phyloP scores from a whole-genome alignment of 2,797 vertebrate species.

The Acrossocheilus wenchowensis region DNA sequence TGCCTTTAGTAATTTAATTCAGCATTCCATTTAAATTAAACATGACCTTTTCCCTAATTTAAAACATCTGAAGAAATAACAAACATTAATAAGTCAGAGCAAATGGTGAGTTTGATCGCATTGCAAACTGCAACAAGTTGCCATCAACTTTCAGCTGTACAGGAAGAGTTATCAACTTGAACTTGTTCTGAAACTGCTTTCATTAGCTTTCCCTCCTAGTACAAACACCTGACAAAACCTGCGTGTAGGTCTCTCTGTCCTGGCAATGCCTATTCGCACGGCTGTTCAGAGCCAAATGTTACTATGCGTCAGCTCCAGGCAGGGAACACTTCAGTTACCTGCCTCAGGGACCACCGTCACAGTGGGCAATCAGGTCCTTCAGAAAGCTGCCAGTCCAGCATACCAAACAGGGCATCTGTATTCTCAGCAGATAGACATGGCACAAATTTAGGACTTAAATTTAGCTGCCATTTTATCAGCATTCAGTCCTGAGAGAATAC shows the following conservation, averaged over 20 bases:
- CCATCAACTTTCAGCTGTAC: background rate
- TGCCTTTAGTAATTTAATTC: conserved; percentile 15
- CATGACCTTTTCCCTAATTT: background rate
- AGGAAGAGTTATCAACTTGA: background rate
- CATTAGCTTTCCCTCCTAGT: background rate
- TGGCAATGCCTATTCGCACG: background rate
- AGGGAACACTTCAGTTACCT: conserved; percentile 57
- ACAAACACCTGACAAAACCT: conserved; percentile 21
- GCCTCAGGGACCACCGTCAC: conserved; percentile 64
- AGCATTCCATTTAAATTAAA: background rate
- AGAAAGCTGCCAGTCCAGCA: conserved; percentile 17
- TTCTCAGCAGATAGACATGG: conserved; percentile 21
- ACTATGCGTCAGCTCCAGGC: conserved; percentile 23
- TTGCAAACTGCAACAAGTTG: background rate
- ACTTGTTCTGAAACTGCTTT: background rate
- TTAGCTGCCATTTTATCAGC: conserved; percentile 10
- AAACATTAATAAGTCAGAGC: background rate
- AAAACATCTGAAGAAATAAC: background rate
- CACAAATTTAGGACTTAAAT: conserved; percentile 11
- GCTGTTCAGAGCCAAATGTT: conserved; percentile 24
- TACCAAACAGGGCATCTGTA: conserved; percentile 30
- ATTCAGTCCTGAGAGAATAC: background rate
- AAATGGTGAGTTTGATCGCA: background rate
- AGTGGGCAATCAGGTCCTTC: conserved; percentile 35
- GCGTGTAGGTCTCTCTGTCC: background rate